Conservation (phyloP, 2,113 vertebrate genomes). For the Rhea pennata region DNA sequence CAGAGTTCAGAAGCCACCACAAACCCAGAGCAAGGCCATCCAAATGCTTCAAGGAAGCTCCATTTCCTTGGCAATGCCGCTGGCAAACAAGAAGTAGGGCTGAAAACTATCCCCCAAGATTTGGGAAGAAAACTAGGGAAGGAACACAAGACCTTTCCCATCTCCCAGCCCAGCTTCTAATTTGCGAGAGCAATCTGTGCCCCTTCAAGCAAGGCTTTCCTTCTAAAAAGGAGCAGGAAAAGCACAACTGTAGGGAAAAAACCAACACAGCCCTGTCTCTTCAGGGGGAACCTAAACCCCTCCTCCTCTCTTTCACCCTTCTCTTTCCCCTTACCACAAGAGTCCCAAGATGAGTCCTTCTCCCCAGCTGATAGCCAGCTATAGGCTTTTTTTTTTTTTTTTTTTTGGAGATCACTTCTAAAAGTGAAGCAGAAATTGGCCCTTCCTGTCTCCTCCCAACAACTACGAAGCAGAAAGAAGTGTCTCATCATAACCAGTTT, state of each 20-base stretch:
- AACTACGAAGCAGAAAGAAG: background rate
- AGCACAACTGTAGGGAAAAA: background rate
- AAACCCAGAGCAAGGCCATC: background rate
- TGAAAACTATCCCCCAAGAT: rapidly evolving
- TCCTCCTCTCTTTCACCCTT: background rate
- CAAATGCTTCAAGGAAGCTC: background rate
- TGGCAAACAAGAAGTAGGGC: rapidly evolving
- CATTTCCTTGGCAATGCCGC: background rate
- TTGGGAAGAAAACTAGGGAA: background rate
- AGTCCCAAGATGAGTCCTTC: rapidly evolving
- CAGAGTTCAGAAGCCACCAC: background rate
- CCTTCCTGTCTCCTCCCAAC: background rate
- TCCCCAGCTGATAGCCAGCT: background rate
- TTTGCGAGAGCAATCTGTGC: background rate
- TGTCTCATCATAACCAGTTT: background rate
- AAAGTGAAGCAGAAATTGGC: background rate
- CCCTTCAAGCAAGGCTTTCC: background rate
- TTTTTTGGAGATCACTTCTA: background rate
- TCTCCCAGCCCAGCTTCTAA: background rate
- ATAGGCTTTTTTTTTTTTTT: background rate
- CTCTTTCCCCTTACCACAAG: background rate
- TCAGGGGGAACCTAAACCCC: too few relatives aligned
- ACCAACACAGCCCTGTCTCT: rapidly evolving
- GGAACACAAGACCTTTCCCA: background rate
- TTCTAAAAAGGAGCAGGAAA: background rate